Base-by-base conservation (phyloP, 30 jellyfish, hydroid and myxozoan genomes). In the Haliclystus octoradiatus region DNA sequence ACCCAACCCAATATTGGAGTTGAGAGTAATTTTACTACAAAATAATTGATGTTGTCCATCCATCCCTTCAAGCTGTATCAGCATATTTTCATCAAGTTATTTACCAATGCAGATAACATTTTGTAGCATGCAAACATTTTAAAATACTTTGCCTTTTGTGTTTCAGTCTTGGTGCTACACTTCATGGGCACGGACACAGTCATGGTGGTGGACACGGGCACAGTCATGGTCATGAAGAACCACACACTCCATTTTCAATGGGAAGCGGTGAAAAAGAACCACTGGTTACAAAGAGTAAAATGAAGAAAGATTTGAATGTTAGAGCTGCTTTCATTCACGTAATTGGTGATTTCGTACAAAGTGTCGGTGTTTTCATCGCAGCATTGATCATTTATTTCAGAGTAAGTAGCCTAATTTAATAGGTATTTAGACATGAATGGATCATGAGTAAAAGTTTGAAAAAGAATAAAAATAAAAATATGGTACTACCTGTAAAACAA, bases 311-410 rank as follows among this genome's bases (percentile, higher is more conserved):
- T 62, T 62, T 86, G 29, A 86, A 86, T 50, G 96, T 86, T 15
- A 69, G 96, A n/a, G 96, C 96, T 3, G 96, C 96, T 19, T 87
- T 82, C 22, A 86, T 86, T 33, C 96, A 86, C 60, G 96, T 80
- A 2, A 30, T 86, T 2, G 96, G 96, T 3, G 96, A 86, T 69
- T 83, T 86, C 23, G 96, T 86, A 0, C 96, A 86, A 70, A 82
- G 95, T 57, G 77, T 86, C 51, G 96, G 96, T 22, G 96, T 86
- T 22, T 86, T 86, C 31, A 26, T 86, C 22, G 96, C 96, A 4
- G 94, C 96, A 12, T 70, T 86, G 34, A 13, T 86, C 31, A 86
- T 86, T 50, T 86, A 79, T 33, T 86, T 79, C 76, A 86, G 80
- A 94, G 96, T 81, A 73, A n/a, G 76, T 66, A 26, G 26, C 30